Evolutionary conservation across 2,888 invertebrate genomes (phyloP).

Genomic region (Chymomyza fuscimana): DNA sequence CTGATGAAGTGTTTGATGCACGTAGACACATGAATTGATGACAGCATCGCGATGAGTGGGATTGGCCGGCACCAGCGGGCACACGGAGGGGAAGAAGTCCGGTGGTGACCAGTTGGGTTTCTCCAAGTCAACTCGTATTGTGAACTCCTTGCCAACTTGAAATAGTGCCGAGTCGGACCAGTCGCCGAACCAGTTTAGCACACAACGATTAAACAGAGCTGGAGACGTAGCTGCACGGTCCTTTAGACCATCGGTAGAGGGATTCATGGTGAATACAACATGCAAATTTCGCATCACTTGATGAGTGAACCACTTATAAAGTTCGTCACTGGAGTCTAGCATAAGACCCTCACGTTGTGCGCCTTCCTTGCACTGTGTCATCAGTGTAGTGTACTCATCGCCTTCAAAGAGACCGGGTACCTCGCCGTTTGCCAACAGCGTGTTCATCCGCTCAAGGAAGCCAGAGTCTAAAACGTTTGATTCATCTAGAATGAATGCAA

Average conservation of each 20-base stretch:
- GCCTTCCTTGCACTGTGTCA: slow-evolving; percentile 99
- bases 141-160: slow-evolving; percentile 98
- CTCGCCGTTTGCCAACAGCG: slow-evolving; percentile 98
- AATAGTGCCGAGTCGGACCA: slow-evolving; percentile 98
- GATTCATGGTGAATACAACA: slow-evolving; percentile 99
- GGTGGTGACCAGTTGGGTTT: slow-evolving; percentile 91
- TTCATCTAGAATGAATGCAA: slow-evolving; percentile 99
- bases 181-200: slow-evolving; percentile 99
- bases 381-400: slow-evolving; percentile 98
- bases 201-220: slow-evolving; percentile 98
- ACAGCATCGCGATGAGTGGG: slow-evolving; percentile 96
- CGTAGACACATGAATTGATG: slow-evolving; percentile 99
- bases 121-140: slow-evolving; percentile 96
- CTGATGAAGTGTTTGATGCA: slow-evolving; percentile 97
- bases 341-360: slow-evolving; percentile 98
- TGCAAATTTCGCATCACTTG: slow-evolving; percentile 99
- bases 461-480: slow-evolving; percentile 99
- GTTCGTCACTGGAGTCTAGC: slow-evolving; percentile 98
- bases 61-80: slow-evolving; percentile 86
- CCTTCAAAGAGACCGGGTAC: slow-evolving; percentile 96
- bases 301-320: slow-evolving; percentile 99
- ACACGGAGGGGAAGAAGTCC: slow-evolving; percentile 93
- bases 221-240: slow-evolving; percentile 99
- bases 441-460: slow-evolving; percentile 99
- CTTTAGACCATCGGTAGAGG: slow-evolving; percentile 98